Evolutionary conservation across 2,888 invertebrate genomes (phyloP).

Genomic region (Torymus aiolomorphi): DNA sequence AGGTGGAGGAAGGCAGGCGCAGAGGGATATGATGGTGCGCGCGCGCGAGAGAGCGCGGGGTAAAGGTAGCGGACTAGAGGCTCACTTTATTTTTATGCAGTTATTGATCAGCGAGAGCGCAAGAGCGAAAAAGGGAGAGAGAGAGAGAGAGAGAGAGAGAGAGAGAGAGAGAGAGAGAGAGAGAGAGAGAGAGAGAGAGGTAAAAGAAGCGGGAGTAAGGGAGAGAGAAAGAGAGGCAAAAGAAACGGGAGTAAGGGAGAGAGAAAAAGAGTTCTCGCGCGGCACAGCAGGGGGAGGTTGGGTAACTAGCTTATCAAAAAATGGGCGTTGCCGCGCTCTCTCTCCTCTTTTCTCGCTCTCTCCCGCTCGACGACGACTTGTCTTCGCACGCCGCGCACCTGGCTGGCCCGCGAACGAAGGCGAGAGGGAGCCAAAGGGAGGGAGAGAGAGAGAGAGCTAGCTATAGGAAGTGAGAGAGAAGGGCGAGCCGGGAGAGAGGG

Average conservation of each 20-base stretch:
- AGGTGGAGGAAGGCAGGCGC: slow-evolving; percentile 60
- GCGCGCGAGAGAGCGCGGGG: slow-evolving; percentile 65
- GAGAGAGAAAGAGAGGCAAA: no score
- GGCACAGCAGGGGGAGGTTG: slow-evolving; percentile 64
- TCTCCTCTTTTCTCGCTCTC: slow-evolving; percentile 60
- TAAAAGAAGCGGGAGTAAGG: no score
- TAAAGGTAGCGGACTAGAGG: slow-evolving; percentile 74
- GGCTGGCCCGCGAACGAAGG: slow-evolving; percentile 48
- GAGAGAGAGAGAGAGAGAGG: no score
- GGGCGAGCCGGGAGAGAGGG: neutral
- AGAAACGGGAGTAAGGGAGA: neutral
- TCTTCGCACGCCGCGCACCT: slow-evolving; percentile 49
- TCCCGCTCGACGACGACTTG: slow-evolving; percentile 37
- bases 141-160: neutral
- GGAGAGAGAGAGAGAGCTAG: slow-evolving; percentile 19
- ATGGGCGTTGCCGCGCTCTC: slow-evolving; percentile 75
- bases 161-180: no score
- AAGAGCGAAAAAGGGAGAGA: slow-evolving; percentile 53
- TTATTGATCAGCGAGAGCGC: slow-evolving; percentile 70
- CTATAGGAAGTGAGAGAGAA: neutral
- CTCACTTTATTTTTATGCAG: slow-evolving; percentile 76
- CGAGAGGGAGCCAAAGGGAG: slow-evolving; percentile 31
- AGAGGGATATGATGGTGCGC: slow-evolving; percentile 54
- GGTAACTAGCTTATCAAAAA: slow-evolving; percentile 76
- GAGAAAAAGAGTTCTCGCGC: slow-evolving; percentile 46